Evolutionary conservation across 2,888 invertebrate species (phyloP), one percentile per base, ranked within the genome.

Genomic region (Microctonus hyperodae): DNA sequence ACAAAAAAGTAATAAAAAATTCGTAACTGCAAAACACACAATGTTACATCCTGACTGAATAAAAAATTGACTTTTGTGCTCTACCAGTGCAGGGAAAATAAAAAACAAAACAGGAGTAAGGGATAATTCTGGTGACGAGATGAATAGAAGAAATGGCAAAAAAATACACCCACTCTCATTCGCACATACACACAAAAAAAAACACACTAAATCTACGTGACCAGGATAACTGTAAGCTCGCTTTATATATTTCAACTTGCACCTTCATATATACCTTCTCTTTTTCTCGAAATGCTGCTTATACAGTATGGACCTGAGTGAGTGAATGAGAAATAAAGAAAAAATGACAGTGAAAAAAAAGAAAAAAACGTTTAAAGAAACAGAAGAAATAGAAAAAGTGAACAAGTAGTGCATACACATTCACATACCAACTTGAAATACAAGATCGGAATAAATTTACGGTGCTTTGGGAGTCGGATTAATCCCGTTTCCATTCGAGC

Each of bases 361-460:
- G 6, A 23, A 37, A 55, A 55, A 22, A 48, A 58, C 44, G n/a
- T 35, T 51, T 10, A 48, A 62, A 23, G 37, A 35, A 40, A 25
- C 25, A 23, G 20, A 55, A 28, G 16, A 9, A 48, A 13, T 55
- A 55, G 60, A 35, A 40, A 23, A 57, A 53, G 44, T 37, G 56
- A 70, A 71, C 69, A 68, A 70, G 55, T 70, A 20, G 44, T 44
- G 44, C n/a, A 44, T 16, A 44, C 9, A 44, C n/a, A 44, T n/a
- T n/a, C n/a, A 67, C 68, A 73, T 69, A 70, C 73, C 71, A 71
- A 75, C 75, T 74, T 68, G 67, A 70, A 71, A 72, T 74, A 73
- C 75, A 74, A 75, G 70, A 76, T 72, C 67, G 72, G 79, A 79
- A 79, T 78, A 78, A 78, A 79, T 79, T 78, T 77, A 74, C 74